A percentile compares a stretch with the other conserved stretches of the same genome.
Conservation (phyloP, 2,888 invertebrate genomes). For the Melanotus villosus region DNA sequence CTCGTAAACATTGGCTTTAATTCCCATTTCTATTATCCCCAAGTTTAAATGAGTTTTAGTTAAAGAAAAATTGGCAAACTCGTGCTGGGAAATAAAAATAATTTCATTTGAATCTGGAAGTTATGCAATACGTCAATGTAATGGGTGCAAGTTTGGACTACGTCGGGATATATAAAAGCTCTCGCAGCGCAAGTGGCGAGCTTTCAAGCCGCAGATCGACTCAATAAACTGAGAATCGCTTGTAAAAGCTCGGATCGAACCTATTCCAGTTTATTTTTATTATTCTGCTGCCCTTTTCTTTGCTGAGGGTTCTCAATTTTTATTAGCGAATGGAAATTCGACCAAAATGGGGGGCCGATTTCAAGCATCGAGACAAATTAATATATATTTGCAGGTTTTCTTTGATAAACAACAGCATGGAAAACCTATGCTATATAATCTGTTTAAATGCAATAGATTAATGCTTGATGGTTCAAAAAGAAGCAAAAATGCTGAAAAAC, state of each 20-base stretch:
- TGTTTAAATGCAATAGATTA: too few species aligned
- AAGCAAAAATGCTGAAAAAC: too few species aligned
- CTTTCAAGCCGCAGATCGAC: slow-evolving; percentile 60
- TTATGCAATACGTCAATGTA: slow-evolving; percentile 36
- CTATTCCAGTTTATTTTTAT: slow-evolving; percentile 58
- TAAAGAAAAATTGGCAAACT: too few species aligned
- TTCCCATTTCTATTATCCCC: neutral
- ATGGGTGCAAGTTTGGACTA: slow-evolving; percentile 26
- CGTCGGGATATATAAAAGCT: slow-evolving; percentile 41
- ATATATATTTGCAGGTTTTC: too few species aligned
- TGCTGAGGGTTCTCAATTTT: slow-evolving; percentile 9
- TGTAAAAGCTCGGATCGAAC: slow-evolving; percentile 54
- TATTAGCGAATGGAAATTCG: neutral
- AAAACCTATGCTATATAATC: too few species aligned
- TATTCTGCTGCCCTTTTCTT: slow-evolving; percentile 46
- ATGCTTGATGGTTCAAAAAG: too few species aligned
- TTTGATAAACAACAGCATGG: too few species aligned
- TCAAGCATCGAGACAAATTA: neutral
- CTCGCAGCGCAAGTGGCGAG: slow-evolving; percentile 52
- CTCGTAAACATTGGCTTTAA: slow-evolving; percentile 45
- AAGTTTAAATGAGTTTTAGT: neutral
- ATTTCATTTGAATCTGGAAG: too few species aligned
- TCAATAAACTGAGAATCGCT: slow-evolving; percentile 60
- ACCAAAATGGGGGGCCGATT: neutral
- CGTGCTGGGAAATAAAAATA: neutral